Conservation (phyloP, 2,888 invertebrate genomes). For the Steinernema scapterisci region DNA sequence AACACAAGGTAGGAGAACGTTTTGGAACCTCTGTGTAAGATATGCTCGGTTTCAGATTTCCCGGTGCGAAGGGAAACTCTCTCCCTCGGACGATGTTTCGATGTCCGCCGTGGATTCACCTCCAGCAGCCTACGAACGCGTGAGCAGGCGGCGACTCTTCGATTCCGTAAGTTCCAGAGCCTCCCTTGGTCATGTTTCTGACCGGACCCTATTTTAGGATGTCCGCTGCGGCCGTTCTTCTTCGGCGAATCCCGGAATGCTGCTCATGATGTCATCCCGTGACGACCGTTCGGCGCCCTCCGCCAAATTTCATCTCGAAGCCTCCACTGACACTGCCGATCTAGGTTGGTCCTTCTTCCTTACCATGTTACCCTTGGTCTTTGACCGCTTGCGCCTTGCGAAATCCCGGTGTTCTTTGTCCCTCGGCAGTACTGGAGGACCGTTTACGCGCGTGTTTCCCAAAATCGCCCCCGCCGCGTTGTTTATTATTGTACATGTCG, state of each 20-base stretch:
- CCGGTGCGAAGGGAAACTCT: constrained; percentile 55
- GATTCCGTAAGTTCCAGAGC: constrained; percentile 42
- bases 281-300: neutral
- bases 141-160: constrained; percentile 48
- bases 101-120: constrained; percentile 36
- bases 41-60: constrained; percentile 42
- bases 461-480: constrained; percentile 22
- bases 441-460: neutral
- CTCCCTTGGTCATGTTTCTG: neutral
- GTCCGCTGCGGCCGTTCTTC: constrained; percentile 35
- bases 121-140: constrained; percentile 41
- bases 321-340: constrained; percentile 37
- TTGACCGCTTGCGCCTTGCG: constrained; percentile 6
- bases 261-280: constrained; percentile 36
- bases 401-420: constrained; percentile 16
- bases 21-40: neutral
- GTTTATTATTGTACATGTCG: constrained; percentile 29
- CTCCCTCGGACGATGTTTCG: constrained; percentile 52
- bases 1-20: constrained; percentile 58
- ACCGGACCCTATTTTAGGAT: neutral
- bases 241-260: constrained; percentile 39
- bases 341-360: constrained; percentile 36
- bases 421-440: neutral
- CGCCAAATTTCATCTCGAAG: constrained; percentile 33
- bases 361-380: neutral